These are phyloP conservation scores for Eleginops maclovinus DNA, from an alignment of 2,113 vertebrate genomes.

Conservation along the genomic window DNA sequence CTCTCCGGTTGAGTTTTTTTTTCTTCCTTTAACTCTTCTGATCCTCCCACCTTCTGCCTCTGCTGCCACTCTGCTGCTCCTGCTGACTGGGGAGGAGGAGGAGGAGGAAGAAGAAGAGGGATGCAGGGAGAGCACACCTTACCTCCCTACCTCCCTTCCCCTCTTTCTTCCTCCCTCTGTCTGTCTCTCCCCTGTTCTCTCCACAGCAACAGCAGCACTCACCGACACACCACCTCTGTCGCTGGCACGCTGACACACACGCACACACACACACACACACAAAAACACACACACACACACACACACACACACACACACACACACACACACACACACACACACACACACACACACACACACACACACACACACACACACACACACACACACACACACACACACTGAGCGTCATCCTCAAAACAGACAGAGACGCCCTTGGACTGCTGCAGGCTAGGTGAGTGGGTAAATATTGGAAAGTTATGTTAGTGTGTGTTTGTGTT, in stretches of 20 bases:
- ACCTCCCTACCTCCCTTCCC: slow-evolving; percentile 75
- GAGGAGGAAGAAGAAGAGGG: slow-evolving; percentile 73
- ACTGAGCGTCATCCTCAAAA: slow-evolving; percentile 71
- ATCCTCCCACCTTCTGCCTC: slow-evolving; percentile 62
- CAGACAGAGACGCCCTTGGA: slow-evolving; percentile 77
- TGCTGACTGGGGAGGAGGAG: slow-evolving; percentile 53
- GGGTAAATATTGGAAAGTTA: slow-evolving; percentile 69
- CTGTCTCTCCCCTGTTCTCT: slow-evolving; percentile 74
- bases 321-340: slow-evolving; percentile 62
- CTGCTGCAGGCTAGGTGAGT: slow-evolving; percentile 84
- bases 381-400: slow-evolving; percentile 59
- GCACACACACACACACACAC: too few relatives aligned
- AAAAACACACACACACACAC: slow-evolving; percentile 12
- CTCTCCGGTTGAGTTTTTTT: slow-evolving; percentile 25
- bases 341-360: slow-evolving; percentile 41
- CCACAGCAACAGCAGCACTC: slow-evolving; percentile 73
- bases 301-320: slow-evolving; percentile 41
- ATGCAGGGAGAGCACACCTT: slow-evolving; percentile 85
- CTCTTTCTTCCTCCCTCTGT: slow-evolving; percentile 69
- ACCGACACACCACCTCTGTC: slow-evolving; percentile 66
- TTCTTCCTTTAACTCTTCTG: slow-evolving; percentile 22
- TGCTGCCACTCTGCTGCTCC: slow-evolving; percentile 55
- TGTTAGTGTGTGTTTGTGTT: slow-evolving; percentile 45
- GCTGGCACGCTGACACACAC: slow-evolving; percentile 55
- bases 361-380: slow-evolving; percentile 8